phyloP scores from a whole-genome alignment of 2,113 vertebrate genomes.

The Oriolus oriolus region DNA sequence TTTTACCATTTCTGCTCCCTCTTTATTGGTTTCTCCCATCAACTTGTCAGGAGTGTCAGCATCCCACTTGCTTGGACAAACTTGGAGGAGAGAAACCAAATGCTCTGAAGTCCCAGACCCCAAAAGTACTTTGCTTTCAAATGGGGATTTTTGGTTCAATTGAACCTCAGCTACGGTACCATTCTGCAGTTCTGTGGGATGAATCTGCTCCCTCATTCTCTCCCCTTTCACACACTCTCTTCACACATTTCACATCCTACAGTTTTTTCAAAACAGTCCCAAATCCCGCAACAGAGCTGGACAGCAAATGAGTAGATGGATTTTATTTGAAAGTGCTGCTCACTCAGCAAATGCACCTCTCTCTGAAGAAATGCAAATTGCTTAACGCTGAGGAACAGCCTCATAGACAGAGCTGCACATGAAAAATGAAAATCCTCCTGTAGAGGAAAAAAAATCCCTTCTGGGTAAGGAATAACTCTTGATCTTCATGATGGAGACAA shows the following conservation, averaged over 20 bases:
- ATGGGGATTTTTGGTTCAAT: not conserved
- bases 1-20: not conserved
- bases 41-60: not conserved
- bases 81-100: constrained; percentile 12
- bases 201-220: not conserved
- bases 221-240: not conserved
- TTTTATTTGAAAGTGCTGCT: constrained; percentile 56
- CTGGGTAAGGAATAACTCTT: constrained; percentile 56
- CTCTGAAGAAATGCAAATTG: constrained; percentile 66
- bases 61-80: not conserved
- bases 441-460: not conserved
- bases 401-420: constrained; percentile 35
- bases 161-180: not conserved
- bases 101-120: not conserved
- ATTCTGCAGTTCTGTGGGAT: not conserved
- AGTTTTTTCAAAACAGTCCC: not conserved
- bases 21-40: not conserved
- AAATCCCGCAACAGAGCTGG: constrained; percentile 3
- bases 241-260: not conserved
- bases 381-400: constrained; percentile 22
- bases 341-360: constrained; percentile 47
- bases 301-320: constrained; percentile 24
- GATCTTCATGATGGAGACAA: constrained; percentile 52
- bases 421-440: constrained; percentile 34
- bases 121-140: not conserved